Conservation (phyloP, 2,888 invertebrate species). For the Rhynchonema sp. region DNA sequence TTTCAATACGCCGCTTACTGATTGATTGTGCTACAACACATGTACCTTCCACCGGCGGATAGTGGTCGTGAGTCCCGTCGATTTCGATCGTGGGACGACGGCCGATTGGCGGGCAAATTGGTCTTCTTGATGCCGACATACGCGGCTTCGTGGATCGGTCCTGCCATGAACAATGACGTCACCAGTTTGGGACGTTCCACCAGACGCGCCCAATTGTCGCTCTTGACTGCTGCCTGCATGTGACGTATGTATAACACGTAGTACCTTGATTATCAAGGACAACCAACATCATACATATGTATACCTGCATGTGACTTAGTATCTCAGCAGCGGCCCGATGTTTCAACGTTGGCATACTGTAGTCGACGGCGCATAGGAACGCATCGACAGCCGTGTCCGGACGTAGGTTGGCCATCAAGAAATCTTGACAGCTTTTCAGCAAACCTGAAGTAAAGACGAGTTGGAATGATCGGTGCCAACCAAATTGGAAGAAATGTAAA, state of each 20-base stretch:
- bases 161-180: not conserved
- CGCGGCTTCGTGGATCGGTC: not conserved
- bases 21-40: no score
- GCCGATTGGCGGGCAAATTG: not conserved
- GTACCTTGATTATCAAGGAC: no score
- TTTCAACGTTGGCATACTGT: not conserved
- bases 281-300: no score
- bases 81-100: not conserved
- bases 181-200: not conserved
- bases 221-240: not conserved
- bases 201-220: not conserved
- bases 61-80: no score
- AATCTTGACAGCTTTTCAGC: not conserved
- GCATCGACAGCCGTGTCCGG: not conserved
- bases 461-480: not conserved
- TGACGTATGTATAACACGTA: no score
- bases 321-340: not conserved
- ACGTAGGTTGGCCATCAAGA: not conserved
- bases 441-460: not conserved
- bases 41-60: no score
- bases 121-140: not conserved
- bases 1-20: no score
- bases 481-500: not conserved
- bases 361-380: not conserved
- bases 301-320: not conserved